These are phyloP conservation scores for Hymenochirus boettgeri DNA, from an alignment of 2,113 vertebrate genomes.

Conservation along the genomic window DNA sequence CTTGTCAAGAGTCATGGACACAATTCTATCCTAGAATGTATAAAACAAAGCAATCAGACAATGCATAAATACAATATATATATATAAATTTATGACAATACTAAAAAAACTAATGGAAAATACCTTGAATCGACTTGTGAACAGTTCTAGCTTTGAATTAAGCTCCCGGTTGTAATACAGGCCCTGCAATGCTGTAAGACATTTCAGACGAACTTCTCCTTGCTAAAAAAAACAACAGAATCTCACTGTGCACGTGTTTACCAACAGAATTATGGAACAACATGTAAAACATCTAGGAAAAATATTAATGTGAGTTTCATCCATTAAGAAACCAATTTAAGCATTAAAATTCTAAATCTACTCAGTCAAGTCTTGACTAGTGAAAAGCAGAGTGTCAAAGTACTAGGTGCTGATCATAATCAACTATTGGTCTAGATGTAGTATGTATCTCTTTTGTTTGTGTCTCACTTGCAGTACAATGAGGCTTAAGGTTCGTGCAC, in stretches of 20 bases:
- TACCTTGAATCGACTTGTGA: slow-evolving; percentile 98
- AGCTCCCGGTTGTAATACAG: slow-evolving; percentile 98
- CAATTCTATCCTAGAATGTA: slow-evolving; percentile 84
- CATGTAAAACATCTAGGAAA: no score
- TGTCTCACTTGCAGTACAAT: no score
- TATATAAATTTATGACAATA: slow-evolving; percentile 1
- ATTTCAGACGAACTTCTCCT: slow-evolving; percentile 97
- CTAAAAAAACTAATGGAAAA: slow-evolving; percentile 39
- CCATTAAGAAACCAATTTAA: no score
- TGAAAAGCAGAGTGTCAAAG: no score
- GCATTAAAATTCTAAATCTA: no score
- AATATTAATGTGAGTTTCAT: no score
- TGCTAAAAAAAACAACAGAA: slow-evolving; percentile 67
- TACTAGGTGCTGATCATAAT: no score
- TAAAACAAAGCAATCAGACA: slow-evolving; percentile 22
- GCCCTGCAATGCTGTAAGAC: slow-evolving; percentile 95
- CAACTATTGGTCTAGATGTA: no score
- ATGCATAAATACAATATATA: slow-evolving; percentile 10
- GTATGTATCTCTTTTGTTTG: no score
- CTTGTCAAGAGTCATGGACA: slow-evolving; percentile 98
- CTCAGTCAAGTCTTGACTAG: no score
- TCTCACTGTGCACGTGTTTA: neutral
- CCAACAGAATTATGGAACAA: no score
- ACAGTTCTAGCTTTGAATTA: slow-evolving; percentile 95
- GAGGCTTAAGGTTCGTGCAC: no score